Evolutionary conservation across 1,140 invertebrate genomes (phyloP).

Genomic region (Penaeus vannamei): DNA sequence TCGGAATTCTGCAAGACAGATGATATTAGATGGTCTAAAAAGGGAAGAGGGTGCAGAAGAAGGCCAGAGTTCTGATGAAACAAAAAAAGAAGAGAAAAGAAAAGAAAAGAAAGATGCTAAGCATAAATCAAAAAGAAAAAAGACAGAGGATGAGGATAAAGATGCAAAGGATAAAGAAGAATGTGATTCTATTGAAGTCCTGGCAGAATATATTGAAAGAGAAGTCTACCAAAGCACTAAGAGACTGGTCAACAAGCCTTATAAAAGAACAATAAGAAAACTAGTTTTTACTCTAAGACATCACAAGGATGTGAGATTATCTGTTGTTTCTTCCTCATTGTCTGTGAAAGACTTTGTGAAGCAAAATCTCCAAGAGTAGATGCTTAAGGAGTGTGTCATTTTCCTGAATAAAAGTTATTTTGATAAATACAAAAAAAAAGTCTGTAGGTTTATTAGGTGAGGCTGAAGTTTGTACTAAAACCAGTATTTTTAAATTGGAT

Average conservation of each 20-base stretch:
- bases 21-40: constrained; percentile 53
- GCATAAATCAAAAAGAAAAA: background rate
- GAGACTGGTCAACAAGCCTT: constrained; percentile 39
- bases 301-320: constrained; percentile 35
- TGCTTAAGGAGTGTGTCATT: too few species aligned
- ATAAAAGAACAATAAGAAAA: constrained; percentile 56
- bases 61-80: background rate
- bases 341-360: constrained; percentile 48
- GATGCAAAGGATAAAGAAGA: background rate
- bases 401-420: too few species aligned
- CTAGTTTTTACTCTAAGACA: constrained; percentile 62
- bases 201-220: constrained; percentile 59
- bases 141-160: background rate
- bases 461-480: too few species aligned
- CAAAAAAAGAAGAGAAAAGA: background rate
- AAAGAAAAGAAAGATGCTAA: background rate
- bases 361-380: background rate
- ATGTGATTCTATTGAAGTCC: constrained; percentile 6
- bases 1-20: constrained; percentile 48
- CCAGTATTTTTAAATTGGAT: too few species aligned
- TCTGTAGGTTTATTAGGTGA: too few species aligned
- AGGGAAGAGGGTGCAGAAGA: constrained; percentile 23
- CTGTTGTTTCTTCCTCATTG: constrained; percentile 21
- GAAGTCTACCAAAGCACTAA: constrained; percentile 46
- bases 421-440: too few species aligned